Base-by-base conservation (phyloP, 1,140 invertebrate genomes). In the Polypedilum pembai region DNA sequence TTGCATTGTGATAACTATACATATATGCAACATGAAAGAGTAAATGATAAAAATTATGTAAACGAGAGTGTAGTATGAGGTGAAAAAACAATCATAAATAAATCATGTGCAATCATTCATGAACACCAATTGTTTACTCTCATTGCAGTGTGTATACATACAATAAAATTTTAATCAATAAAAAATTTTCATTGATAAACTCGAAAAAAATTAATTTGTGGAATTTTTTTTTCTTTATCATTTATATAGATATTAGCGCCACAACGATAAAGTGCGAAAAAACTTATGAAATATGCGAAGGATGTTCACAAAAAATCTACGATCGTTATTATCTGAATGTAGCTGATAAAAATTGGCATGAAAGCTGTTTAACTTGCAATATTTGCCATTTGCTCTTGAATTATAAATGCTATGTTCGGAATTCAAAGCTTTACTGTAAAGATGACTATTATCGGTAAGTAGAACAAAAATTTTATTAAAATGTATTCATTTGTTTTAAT, bases 371-470 rank as follows among this genome's bases (percentile, higher is more conserved):
- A 45, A 88, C 90, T 75, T 98, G 96, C 84, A 90, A 89, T 78
- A 92, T 94, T 17, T 98, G 96, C 83, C 90, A 91, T n/a, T 85
- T 89, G 56, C 90, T 91, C 7, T 87, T 98, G 3, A 88, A 89
- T 33, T 90, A 94, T 79, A 94, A 93, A 33, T 98, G 95, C 84
- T 98, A 94, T 85, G 91, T 91, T 45, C 86, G 94, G 75, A 94
- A 96, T 81, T 88, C 92, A 78, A 96, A 97, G 83, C 85, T 98
- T n/a, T 97, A 96, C 85, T 98, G 96, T 84, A 95, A 95, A 80
- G 85, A 88, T 63, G 95, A 98, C 82, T 98, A 98, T 82, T 93
- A 97, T 84, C 91, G 91, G 92, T 94, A 85, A 85, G 77, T 76
- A 56, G 12, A 45, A 33, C n/a, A 4, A 24, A 73, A 73, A 73